Evolutionary conservation across 2,888 invertebrate species (phyloP).

Genomic region (Siphlonurus alternatus): DNA sequence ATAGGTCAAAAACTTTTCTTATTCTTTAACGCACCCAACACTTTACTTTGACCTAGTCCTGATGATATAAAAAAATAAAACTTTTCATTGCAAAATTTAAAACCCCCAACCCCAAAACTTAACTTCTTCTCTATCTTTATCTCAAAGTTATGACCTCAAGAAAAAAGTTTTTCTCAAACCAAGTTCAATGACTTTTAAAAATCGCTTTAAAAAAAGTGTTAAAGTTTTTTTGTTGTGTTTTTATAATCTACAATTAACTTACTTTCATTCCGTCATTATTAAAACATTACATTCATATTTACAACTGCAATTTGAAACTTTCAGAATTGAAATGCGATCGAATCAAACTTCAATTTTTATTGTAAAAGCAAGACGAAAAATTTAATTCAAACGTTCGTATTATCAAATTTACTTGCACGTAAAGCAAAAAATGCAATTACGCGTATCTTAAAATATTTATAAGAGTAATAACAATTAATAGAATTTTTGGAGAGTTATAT

Average conservation of each 20-base stretch:
- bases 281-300: no score
- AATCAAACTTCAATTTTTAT: no score
- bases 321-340: no score
- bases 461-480: no score
- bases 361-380: no score
- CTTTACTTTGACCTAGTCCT: conserved; percentile 1
- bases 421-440: no score
- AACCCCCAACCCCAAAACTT: conserved; percentile 1
- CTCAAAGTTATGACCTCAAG: conserved; percentile 2
- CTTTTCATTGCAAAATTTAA: conserved; percentile 3
- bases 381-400: no score
- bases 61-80: neutral
- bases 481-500: no score
- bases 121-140: neutral
- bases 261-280: neutral
- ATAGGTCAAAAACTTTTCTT: neutral
- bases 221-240: neutral
- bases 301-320: no score
- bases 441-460: no score
- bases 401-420: no score
- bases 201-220: neutral
- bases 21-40: neutral
- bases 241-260: neutral
- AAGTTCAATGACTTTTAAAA: conserved; percentile 1
- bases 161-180: conserved; percentile 1